Conservation (phyloP, 2,888 invertebrate genomes). For the Thera obeliscata region DNA sequence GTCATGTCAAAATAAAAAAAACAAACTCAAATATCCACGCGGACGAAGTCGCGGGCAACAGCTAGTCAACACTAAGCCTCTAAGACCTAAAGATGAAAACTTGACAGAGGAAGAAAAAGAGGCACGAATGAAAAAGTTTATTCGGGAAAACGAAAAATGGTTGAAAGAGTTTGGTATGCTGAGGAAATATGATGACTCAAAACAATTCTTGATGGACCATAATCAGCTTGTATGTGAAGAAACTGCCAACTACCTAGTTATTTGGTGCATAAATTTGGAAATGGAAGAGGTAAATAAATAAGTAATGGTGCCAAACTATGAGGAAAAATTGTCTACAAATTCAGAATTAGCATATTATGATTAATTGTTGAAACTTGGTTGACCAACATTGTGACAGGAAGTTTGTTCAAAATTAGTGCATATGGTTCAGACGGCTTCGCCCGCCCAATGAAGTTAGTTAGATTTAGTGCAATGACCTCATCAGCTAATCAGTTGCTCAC, state of each 20-base stretch:
- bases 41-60: too few species aligned
- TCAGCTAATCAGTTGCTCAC: slow-evolving; percentile 9
- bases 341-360: neutral
- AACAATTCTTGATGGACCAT: slow-evolving; percentile 91
- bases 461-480: slow-evolving; percentile 20
- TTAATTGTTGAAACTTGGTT: neutral
- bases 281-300: slow-evolving; percentile 92
- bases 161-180: slow-evolving; percentile 97
- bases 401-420: too few species aligned
- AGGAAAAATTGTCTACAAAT: neutral
- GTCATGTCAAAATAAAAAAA: too few species aligned
- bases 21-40: too few species aligned
- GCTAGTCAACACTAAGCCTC: slow-evolving; percentile 92
- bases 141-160: slow-evolving; percentile 94
- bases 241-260: slow-evolving; percentile 98
- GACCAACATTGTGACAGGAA: too few species aligned
- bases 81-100: slow-evolving; percentile 86
- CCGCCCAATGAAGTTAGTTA: neutral
- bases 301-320: neutral
- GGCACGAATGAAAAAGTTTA: slow-evolving; percentile 92
- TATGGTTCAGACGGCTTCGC: too few species aligned
- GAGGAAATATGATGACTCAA: slow-evolving; percentile 96
- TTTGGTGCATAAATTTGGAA: slow-evolving; percentile 99
- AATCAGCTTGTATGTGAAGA: slow-evolving; percentile 96
- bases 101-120: slow-evolving; percentile 95